Percentiles rank a stretch among this genome's conserved stretches.
Conservation (phyloP, 2,113 vertebrate genomes). For the Morone saxatilis region DNA sequence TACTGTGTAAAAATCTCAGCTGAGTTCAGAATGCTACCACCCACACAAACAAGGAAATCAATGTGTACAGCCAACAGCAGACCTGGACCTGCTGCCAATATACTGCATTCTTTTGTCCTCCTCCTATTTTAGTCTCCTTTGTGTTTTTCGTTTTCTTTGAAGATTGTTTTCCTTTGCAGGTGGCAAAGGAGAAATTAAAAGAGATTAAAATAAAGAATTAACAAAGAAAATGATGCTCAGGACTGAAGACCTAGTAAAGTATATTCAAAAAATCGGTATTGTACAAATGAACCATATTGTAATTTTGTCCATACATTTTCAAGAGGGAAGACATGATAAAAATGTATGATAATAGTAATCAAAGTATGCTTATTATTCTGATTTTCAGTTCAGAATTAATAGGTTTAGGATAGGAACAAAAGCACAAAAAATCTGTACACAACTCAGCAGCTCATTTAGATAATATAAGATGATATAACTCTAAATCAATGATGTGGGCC, state of each 20-base stretch:
- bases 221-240: background rate
- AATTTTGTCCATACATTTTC: background rate
- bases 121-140: background rate
- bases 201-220: background rate
- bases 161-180: background rate
- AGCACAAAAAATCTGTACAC: background rate
- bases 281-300: background rate
- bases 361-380: background rate
- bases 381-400: background rate
- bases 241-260: background rate
- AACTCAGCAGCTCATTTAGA: background rate
- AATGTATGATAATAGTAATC: background rate
- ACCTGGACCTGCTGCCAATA: slow-evolving; percentile 45
- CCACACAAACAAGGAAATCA: slow-evolving; percentile 50
- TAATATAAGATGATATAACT: background rate
- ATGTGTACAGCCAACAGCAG: slow-evolving; percentile 34
- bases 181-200: background rate
- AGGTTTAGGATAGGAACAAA: background rate
- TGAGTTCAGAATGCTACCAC: slow-evolving; percentile 34
- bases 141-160: background rate
- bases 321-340: background rate
- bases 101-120: slow-evolving; percentile 17
- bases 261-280: background rate
- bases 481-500: background rate
- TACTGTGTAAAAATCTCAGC: slow-evolving; percentile 16